Conservation (phyloP, 2,113 vertebrate species). For the Meriones unguiculatus region DNA sequence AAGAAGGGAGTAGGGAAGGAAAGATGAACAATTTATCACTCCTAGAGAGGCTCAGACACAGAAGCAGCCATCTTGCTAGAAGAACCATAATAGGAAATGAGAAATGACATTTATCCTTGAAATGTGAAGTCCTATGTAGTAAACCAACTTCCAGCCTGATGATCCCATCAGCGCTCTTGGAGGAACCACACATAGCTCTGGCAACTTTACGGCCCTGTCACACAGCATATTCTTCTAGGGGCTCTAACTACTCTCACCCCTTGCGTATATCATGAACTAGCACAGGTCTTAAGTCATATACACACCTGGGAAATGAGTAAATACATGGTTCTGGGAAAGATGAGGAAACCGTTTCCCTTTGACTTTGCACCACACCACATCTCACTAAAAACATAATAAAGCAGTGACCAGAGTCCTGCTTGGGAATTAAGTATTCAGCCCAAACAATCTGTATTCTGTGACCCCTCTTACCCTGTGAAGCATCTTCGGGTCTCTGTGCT, state of each 20-base stretch:
- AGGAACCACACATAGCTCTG: neutral
- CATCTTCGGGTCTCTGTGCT: neutral
- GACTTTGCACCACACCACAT: neutral
- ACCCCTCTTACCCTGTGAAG: neutral
- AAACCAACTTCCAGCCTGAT: neutral
- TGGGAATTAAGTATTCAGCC: neutral
- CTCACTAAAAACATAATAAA: neutral
- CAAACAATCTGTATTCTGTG: neutral
- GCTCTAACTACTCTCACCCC: fast-evolving
- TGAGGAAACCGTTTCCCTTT: neutral
- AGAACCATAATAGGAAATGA: neutral
- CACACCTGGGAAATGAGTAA: neutral
- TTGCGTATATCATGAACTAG: neutral
- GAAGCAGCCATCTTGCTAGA: neutral
- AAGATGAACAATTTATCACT: neutral
- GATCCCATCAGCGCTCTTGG: fast-evolving
- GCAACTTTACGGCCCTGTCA: too few species aligned
- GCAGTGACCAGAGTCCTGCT: neutral
- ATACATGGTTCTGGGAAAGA: neutral
- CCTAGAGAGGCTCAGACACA: neutral
- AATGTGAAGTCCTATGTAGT: neutral
- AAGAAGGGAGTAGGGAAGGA: neutral
- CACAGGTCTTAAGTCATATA: neutral
- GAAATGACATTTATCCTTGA: neutral
- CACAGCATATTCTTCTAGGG: fast-evolving